A percentile compares a stretch with the other conserved stretches of the same genome.
Evolutionary conservation across 2,797 vertebrate species (phyloP).

Genomic region (Danio aesculapii): DNA sequence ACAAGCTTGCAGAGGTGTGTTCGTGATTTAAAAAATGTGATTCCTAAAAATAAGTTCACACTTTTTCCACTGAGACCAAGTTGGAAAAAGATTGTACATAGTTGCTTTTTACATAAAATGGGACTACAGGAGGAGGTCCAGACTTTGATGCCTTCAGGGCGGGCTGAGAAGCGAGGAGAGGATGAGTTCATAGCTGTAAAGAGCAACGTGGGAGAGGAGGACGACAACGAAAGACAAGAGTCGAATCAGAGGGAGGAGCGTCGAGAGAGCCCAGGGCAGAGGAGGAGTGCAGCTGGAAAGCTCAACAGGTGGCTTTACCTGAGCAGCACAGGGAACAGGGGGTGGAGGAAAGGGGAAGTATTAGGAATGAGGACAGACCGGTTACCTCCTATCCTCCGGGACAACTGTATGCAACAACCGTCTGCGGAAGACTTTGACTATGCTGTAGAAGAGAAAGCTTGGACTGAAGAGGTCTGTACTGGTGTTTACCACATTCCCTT

Average conservation of each 20-base stretch:
- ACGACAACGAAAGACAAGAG: conserved; percentile 52
- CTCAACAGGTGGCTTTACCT: conserved; percentile 72
- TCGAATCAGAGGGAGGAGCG: conserved; percentile 66
- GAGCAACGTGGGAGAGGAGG: conserved; percentile 64
- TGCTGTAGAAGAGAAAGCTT: conserved; percentile 56
- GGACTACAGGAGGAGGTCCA: conserved; percentile 60
- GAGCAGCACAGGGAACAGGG: conserved; percentile 69
- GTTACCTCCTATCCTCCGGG: conserved; percentile 73
- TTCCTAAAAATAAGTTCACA: conserved; percentile 61
- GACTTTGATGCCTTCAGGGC: conserved; percentile 37
- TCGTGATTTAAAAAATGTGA: conserved; percentile 65
- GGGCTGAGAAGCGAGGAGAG: conserved; percentile 64
- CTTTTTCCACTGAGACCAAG: conserved; percentile 61
- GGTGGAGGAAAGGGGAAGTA: conserved; percentile 71
- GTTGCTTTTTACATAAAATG: conserved; percentile 69
- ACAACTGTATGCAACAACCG: conserved; percentile 59
- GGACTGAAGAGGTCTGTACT: conserved; percentile 9
- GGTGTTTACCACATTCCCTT: conserved; percentile 41
- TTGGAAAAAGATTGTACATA: conserved; percentile 63
- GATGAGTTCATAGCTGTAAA: conserved; percentile 55
- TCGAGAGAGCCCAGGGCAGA: conserved; percentile 72
- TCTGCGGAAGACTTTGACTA: conserved; percentile 54
- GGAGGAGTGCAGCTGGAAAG: conserved; percentile 68
- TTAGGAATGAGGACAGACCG: conserved; percentile 81
- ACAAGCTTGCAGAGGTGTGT: conserved; percentile 40